Evolutionary conservation across 1,140 invertebrate genomes (phyloP), one percentile per base, ranked within the genome.

Genomic region (Sitobion miscanthi): DNA sequence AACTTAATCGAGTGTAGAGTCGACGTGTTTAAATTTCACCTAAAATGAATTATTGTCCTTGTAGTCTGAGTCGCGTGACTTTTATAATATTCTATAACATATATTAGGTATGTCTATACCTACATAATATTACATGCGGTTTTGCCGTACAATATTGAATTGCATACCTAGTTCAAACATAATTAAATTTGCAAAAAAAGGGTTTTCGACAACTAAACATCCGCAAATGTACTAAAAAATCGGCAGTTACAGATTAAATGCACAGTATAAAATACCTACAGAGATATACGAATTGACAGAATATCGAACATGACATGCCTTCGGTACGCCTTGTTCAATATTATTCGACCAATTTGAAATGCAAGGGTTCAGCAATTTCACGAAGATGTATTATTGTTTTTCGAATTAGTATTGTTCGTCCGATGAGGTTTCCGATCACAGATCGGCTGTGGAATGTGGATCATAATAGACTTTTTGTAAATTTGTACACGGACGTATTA

Each of bases 21-120:
- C 45, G 42, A 77, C 62, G 17, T n/a, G 30, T 69, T 90, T 21
- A 69, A 69, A 91, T 91, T 91, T 91, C 90, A 82, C 62, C 62
- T 77, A 91, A 91, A 77, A 87, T 87, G 86, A 87, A 87, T 87
- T 87, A 87, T 52, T 87, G 45, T 87, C 30, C 47, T 87, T 87
- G 86, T 87, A 87, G 30, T 52, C 20, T n/a, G 30, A 49, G 45
- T 87, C 20, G 30, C 47, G 86, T 49, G 86, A 52, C 47, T 87
- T 52, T 77, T 20, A 52, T 35, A 87, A 49, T 87, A 87, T 87
- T 49, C 17, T 87, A 1, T 87, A 87, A n/a, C 20, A 49, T 21
- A n/a, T 49, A 87, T 87, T 86, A 45, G 35, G 35, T 47, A 77
- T n/a, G 3, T n/a, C 5, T 69, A 69, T n/a, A 17, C n/a, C 62